Evolutionary conservation across 2,797 vertebrate species (phyloP).

Genomic region (Propithecus deckenii): DNA sequence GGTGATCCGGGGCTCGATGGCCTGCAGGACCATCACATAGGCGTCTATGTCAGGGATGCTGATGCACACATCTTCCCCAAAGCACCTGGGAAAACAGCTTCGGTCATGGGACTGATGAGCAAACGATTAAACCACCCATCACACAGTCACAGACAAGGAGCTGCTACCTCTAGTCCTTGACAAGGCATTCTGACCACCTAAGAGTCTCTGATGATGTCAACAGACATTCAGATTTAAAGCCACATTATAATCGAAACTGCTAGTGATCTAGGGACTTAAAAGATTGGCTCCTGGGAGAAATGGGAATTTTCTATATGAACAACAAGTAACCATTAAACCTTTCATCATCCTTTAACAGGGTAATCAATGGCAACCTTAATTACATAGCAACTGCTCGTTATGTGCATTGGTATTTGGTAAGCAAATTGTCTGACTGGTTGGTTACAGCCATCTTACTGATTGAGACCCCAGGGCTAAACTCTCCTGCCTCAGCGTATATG

Average conservation of each 20-base stretch:
- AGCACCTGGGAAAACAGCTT: conserved; percentile 90
- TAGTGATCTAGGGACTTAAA: neutral
- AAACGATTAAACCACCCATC: rapidly evolving
- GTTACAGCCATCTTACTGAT: conserved; percentile 50
- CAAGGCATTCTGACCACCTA: neutral
- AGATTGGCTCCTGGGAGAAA: conserved; percentile 27
- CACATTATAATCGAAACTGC: neutral
- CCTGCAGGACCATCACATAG: conserved; percentile 95
- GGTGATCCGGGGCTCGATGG: conserved; percentile 95
- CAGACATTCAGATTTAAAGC: neutral
- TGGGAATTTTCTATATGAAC: neutral
- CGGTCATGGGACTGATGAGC: neutral
- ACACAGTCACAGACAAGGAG: rapidly evolving
- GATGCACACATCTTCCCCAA: conserved; percentile 97
- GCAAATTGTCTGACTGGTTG: conserved; percentile 63
- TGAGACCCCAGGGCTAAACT: conserved; percentile 53
- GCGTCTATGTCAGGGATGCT: conserved; percentile 93
- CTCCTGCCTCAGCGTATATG: rapidly evolving
- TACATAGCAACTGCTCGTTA: conserved; percentile 63
- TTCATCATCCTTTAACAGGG: conserved; percentile 77
- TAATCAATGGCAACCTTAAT: conserved; percentile 59
- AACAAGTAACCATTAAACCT: conserved; percentile 66
- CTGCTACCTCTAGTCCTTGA: neutral
- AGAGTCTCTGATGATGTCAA: neutral
- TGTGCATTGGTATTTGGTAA: conserved; percentile 66